Conservation (phyloP, 2,113 vertebrate species). For the Catharus bicknelli region DNA sequence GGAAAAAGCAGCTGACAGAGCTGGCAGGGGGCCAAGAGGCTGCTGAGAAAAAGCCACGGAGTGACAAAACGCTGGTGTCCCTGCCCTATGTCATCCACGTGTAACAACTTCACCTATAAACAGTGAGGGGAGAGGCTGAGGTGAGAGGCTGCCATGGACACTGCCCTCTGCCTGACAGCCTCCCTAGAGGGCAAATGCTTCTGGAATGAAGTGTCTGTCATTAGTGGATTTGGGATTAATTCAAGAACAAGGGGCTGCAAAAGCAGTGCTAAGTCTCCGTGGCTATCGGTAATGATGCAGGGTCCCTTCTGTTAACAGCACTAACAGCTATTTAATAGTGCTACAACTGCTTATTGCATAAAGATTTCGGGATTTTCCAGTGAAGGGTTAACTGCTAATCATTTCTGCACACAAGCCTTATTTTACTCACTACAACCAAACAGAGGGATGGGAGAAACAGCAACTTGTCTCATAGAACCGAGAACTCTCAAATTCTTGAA, state of each 20-base stretch:
- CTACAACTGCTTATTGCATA: not conserved
- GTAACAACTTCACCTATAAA: not conserved
- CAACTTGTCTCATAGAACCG: not conserved
- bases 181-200: not conserved
- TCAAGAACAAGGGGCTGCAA: not conserved
- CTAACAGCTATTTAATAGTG: not conserved
- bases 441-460: not conserved
- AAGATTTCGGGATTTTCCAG: not conserved
- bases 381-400: not conserved
- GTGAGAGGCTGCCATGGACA: rapidly evolving
- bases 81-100: rapidly evolving
- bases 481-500: not conserved
- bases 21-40: not conserved
- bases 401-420: not conserved
- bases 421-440: not conserved
- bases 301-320: not conserved
- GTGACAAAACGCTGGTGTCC: not conserved
- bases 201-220: not conserved
- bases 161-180: not conserved
- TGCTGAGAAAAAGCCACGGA: not conserved
- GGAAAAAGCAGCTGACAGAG: not conserved
- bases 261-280: not conserved
- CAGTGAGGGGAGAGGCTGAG: not conserved
- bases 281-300: not conserved
- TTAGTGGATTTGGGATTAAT: not conserved